Base-by-base conservation (phyloP, 2,113 vertebrate genomes). In the Coturnix japonica region DNA sequence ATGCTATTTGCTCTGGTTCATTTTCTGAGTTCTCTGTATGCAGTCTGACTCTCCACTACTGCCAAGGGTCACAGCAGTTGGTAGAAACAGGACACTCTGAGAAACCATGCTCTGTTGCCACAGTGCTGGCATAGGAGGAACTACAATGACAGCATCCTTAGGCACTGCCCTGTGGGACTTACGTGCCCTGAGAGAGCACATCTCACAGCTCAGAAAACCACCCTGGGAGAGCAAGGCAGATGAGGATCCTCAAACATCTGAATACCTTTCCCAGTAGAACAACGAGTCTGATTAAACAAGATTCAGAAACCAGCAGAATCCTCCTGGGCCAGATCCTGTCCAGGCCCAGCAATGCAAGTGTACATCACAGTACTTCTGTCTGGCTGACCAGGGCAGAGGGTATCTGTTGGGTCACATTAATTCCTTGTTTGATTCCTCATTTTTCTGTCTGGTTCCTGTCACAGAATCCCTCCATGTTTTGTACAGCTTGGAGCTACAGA, bases 81-180 rank as follows among this genome's bases (percentile, higher is more conserved):
- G 71, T 70, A 93, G 94, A 96, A 96, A 94, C 79, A 94, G 56
- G 85, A 94, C 57, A 89, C 73, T 77, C 87, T 95, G 85, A 80
- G 93, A 90, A 91, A 89, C 37, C 61, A 47, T 66, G 71, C n/a
- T 51, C 23, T 87, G 2, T 79, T 94, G 79, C 86, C 37, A n/a
- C 13, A 66, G 9, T 25, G 33, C 25, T 88, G 79, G 47, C 94
- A 83, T 64, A 66, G 65, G 56, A 91, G 49, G 17, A 85, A 67
- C 65, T 85, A 74, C 43, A 64, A 76, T 37, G 0, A 0, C 1
- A 1, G 28, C 85, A 28, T 41, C 61, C 88, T 90, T 63, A 94
- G 85, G 37, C 81, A 49, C 23, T 81, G 74, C 15, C 10, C 9
- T 1, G 17, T 6, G 17, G 81, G 60, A 59, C 35, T 84, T 81